Evolutionary conservation across 2,113 vertebrate genomes (phyloP), one percentile per base, ranked within the genome.

Genomic region (Vulpes lagopus): DNA sequence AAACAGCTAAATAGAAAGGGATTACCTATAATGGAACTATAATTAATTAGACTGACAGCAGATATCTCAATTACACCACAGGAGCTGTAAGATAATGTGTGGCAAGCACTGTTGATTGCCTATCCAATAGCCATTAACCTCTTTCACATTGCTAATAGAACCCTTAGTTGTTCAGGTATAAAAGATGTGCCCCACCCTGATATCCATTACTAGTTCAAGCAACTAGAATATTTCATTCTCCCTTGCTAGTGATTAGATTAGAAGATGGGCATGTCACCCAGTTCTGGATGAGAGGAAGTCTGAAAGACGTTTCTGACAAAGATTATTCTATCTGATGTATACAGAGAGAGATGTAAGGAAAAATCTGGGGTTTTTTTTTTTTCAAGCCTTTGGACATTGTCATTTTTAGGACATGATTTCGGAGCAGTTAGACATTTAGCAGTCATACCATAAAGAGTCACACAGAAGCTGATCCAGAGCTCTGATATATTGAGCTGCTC

Each of bases 401-500:
- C 27, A 96, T 65, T 43, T 5, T 76, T 43, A 62, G 73, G 5
- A 93, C 30, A 27, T 20, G 32, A 89, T 92, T 59, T 71, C 32
- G 69, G 49, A 64, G 27, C 16, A 43, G 20, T 59, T 27, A 90
- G 23, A 27, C 30, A 85, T 82, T 93, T 93, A 95, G 14, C 9
- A 86, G 90, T 19, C 30, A 51, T 67, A 67, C 83, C 35, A 80
- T 74, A 95, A 95, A 89, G 38, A 65, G 76, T 86, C 64, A 85
- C 15, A 96, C 43, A 86, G 53, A 89, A 90, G 49, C n/a, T 57
- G 51, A 81, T 51, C 25, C 38, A 67, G 55, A 27, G 5, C 38
- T 67, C 67, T 94, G 55, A 92, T 51, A 69, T 35, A 94, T 4
- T 92, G n/a, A 85, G 53, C 11, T 95, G 23, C 20, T 65, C 22